Percentiles rank a stretch among this genome's conserved stretches.
These are phyloP conservation scores for Sminthurides aquaticus DNA, from an alignment of 2,888 invertebrate genomes.

Conservation along the genomic window DNA sequence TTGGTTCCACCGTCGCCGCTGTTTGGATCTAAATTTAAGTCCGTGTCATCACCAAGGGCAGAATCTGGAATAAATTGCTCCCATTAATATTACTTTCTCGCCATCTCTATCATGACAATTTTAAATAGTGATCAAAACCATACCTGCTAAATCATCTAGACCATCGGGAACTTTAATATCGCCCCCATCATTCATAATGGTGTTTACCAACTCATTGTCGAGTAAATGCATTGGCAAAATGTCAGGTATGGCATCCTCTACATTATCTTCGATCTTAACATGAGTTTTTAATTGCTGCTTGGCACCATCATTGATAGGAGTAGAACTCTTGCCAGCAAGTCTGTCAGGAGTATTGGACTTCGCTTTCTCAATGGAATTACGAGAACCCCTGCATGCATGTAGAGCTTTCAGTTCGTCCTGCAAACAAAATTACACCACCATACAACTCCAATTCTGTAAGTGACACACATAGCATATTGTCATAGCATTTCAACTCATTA, in stretches of 20 bases:
- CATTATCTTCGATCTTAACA: slow-evolving; percentile 48
- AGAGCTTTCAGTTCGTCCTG: slow-evolving; percentile 66
- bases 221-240: slow-evolving; percentile 59
- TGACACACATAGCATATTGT: no score
- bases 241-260: slow-evolving; percentile 60
- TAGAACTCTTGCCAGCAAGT: background rate
- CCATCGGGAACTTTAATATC: slow-evolving; percentile 53
- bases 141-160: slow-evolving; percentile 51
- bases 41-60: slow-evolving; percentile 29
- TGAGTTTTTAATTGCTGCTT: slow-evolving; percentile 11
- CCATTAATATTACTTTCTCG: no score
- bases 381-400: slow-evolving; percentile 60
- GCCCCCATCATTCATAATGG: slow-evolving; percentile 58
- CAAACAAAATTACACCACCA: slow-evolving; percentile 42
- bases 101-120: no score
- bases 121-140: no score
- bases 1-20: slow-evolving; percentile 52
- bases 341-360: slow-evolving; percentile 6
- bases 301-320: background rate
- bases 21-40: slow-evolving; percentile 32
- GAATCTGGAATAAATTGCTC: slow-evolving; percentile 14
- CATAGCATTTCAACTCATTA: no score
- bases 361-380: slow-evolving; percentile 49
- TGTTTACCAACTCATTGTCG: slow-evolving; percentile 60
- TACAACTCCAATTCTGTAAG: no score